A percentile compares a stretch with the other conserved stretches of the same genome.
Evolutionary conservation across 1,140 invertebrate genomes (phyloP).

Genomic region (Dreissena rostriformis): DNA sequence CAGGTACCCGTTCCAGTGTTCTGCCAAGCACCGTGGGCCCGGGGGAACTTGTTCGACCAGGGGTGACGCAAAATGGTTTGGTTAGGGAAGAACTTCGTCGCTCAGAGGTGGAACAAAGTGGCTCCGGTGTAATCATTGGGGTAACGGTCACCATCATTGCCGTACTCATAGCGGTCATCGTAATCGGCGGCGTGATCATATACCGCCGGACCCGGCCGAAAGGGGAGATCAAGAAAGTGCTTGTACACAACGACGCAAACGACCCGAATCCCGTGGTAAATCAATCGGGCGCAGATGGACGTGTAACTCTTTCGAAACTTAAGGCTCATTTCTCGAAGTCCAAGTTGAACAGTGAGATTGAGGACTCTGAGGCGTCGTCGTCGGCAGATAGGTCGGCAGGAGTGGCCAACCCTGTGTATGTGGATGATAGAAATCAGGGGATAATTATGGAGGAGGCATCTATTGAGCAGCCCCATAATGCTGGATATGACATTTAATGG

Average conservation of each 20-base stretch:
- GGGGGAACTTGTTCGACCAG: too few relatives aligned
- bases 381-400: not conserved
- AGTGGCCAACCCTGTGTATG: slow-evolving; percentile 51
- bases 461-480: slow-evolving; percentile 25
- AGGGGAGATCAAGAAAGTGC: slow-evolving; percentile 53
- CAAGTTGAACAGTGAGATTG: slow-evolving; percentile 21
- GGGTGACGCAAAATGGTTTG: too few relatives aligned
- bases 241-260: slow-evolving; percentile 57
- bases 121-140: slow-evolving; percentile 32
- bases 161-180: slow-evolving; percentile 38
- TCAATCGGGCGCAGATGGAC: slow-evolving; percentile 28
- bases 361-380: not conserved
- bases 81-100: too few relatives aligned
- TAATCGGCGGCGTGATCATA: slow-evolving; percentile 40
- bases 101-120: slow-evolving; percentile 9
- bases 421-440: slow-evolving; percentile 24
- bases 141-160: slow-evolving; percentile 55
- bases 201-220: slow-evolving; percentile 34
- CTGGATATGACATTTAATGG: slow-evolving; percentile 27
- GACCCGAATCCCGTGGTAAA: slow-evolving; percentile 28
- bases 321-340: slow-evolving; percentile 58
- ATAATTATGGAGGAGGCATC: slow-evolving; percentile 47
- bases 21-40: too few relatives aligned
- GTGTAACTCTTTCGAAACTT: slow-evolving; percentile 53
- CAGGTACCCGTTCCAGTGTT: too few relatives aligned